Evolutionary conservation across 1,140 invertebrate genomes (phyloP).

Genomic region (Pseudomyrmex flavicornis): DNA sequence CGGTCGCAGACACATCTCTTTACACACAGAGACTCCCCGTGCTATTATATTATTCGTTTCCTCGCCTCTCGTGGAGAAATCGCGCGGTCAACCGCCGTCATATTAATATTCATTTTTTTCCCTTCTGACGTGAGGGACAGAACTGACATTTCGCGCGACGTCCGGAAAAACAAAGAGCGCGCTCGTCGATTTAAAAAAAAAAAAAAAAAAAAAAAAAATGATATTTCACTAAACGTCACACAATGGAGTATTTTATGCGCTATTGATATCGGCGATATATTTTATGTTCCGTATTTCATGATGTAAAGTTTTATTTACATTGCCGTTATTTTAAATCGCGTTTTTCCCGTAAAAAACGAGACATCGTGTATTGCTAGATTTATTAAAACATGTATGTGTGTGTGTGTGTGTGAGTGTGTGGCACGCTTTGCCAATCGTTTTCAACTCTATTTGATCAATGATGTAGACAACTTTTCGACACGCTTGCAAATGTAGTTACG

Average conservation of each 20-base stretch:
- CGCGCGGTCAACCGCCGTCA: conserved; percentile 46
- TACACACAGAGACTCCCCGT: conserved; percentile 21
- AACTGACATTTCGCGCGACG: conserved; percentile 21
- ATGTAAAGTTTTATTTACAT: conserved; percentile 62
- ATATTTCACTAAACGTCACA: conserved; percentile 58
- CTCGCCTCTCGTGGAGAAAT: conserved; percentile 44
- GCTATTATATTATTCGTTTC: conserved; percentile 75
- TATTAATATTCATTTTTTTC: conserved; percentile 69
- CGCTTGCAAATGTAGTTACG: neutral
- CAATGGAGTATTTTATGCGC: conserved; percentile 57
- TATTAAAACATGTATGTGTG: conserved; percentile 41
- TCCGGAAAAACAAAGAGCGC: conserved; percentile 14
- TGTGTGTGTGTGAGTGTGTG: neutral
- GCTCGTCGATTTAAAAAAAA: conserved; percentile 19
- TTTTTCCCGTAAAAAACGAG: conserved; percentile 57
- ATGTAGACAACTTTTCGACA: neutral
- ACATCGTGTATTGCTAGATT: conserved; percentile 37
- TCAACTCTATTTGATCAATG: conserved; percentile 27
- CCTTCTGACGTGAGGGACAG: conserved; percentile 4
- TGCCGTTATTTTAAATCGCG: conserved; percentile 61
- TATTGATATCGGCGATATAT: conserved; percentile 53
- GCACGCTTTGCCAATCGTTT: conserved; percentile 23
- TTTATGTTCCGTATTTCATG: conserved; percentile 54
- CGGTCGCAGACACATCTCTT: conserved; percentile 72
- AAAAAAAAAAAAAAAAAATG: conserved; percentile 6